phyloP scores from a whole-genome alignment of 2,888 invertebrate genomes.

The Andrena bucephala region DNA sequence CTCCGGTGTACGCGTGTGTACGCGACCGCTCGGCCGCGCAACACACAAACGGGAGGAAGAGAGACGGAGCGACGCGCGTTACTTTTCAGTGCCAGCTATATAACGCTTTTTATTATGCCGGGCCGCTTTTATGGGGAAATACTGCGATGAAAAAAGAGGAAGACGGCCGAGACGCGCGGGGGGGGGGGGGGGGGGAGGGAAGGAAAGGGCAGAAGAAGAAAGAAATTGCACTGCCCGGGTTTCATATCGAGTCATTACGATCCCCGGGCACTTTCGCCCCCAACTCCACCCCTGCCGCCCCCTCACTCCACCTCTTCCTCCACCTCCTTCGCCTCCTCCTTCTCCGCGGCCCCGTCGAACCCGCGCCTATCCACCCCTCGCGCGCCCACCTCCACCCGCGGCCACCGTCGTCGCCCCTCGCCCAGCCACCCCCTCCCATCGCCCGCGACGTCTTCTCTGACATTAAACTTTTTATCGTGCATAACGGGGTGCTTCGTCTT shows the following conservation, averaged over 20 bases:
- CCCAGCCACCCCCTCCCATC: constrained; percentile 1
- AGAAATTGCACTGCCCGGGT: constrained; percentile 77
- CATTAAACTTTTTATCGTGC: constrained; percentile 81
- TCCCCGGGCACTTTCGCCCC: constrained; percentile 74
- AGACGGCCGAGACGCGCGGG: constrained; percentile 73
- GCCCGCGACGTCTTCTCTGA: constrained; percentile 73
- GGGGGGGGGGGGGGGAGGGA: constrained; percentile 54
- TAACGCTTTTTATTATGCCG: constrained; percentile 84
- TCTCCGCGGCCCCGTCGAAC: constrained; percentile 36
- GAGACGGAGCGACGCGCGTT: constrained; percentile 76
- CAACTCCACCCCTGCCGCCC: constrained; percentile 14
- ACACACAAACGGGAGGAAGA: constrained; percentile 1
- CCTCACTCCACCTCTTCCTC: constrained; percentile 11
- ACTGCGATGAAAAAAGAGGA: constrained; percentile 81
- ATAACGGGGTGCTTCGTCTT: constrained; percentile 76
- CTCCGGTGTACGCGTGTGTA: neutral
- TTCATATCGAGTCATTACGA: constrained; percentile 77
- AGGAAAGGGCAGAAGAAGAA: constrained; percentile 74
- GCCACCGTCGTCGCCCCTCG: constrained; percentile 8
- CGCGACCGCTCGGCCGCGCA: neutral
- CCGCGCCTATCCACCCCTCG: constrained; percentile 40
- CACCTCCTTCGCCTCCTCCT: constrained; percentile 32
- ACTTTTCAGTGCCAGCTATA: constrained; percentile 84
- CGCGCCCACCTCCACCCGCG: constrained; percentile 13
- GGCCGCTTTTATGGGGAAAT: constrained; percentile 83